A percentile compares a stretch with the other conserved stretches of the same genome.
phyloP scores from a whole-genome alignment of 2,797 vertebrate species.

The Monodelphis domestica region DNA sequence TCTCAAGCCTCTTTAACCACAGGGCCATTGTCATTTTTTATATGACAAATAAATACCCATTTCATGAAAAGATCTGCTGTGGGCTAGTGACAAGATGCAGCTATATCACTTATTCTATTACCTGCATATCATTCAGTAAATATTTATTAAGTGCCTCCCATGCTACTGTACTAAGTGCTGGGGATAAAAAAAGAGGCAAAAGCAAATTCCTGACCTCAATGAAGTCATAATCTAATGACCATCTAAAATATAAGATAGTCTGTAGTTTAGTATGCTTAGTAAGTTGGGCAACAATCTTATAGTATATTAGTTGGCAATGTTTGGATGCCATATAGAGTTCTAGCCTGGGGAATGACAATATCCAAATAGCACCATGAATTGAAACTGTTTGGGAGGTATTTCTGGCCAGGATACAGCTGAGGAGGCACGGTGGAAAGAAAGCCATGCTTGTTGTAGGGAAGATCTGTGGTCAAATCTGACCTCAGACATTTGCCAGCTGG shows the following conservation, averaged over 20 bases:
- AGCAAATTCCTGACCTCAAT: not conserved
- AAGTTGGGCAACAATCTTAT: not conserved
- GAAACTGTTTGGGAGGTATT: not conserved
- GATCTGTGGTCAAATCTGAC: not conserved
- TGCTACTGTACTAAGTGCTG: not conserved
- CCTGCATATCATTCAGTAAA: no score
- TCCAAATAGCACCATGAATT: not conserved
- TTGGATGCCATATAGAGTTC: not conserved
- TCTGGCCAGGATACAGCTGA: not conserved
- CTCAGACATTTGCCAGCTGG: no score
- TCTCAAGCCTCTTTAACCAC: no score
- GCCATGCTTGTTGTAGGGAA: not conserved
- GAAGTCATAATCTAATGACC: not conserved
- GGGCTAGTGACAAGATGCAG: no score
- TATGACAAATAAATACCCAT: no score
- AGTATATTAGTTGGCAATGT: not conserved
- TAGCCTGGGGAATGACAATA: not conserved
- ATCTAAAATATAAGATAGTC: not conserved
- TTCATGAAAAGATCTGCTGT: no score
- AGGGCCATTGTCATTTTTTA: no score
- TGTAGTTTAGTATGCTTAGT: not conserved
- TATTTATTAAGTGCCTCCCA: no score
- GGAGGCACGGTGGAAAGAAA: not conserved
- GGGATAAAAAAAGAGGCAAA: not conserved
- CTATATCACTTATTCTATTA: no score